A percentile compares a stretch with the other conserved stretches of the same genome.
Conservation (phyloP, 2,113 vertebrate genomes). For the Dolichallabes microphthalmus region DNA sequence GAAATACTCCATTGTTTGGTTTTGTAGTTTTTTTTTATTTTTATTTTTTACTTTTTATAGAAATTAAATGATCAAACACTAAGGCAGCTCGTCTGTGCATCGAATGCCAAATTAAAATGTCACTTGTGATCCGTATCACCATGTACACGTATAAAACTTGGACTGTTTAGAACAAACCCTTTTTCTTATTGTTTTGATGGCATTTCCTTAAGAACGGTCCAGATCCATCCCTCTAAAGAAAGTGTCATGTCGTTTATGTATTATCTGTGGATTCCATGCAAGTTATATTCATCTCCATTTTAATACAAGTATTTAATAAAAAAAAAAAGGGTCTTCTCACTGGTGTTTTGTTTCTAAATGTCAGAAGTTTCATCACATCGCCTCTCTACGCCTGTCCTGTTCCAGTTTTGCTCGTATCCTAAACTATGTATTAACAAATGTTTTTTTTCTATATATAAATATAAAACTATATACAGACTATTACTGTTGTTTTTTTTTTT, state of each 20-base stretch:
- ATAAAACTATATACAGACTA: constrained; percentile 20
- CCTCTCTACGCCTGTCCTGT: background rate
- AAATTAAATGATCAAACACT: constrained; percentile 38
- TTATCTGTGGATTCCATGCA: constrained; percentile 54
- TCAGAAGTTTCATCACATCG: constrained; percentile 12
- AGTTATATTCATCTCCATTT: constrained; percentile 46
- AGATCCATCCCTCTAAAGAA: background rate
- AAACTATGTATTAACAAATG: constrained; percentile 36
- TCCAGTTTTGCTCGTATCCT: background rate
- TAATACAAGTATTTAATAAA: constrained; percentile 45
- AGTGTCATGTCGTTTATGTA: constrained; percentile 23
- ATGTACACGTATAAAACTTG: constrained; percentile 23
- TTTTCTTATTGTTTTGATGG: constrained; percentile 60
- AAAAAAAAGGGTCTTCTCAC: constrained; percentile 45
- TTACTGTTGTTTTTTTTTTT: constrained; percentile 17
- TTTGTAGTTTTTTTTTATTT: background rate
- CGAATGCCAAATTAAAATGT: constrained; percentile 50
- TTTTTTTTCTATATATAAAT: constrained; percentile 26
- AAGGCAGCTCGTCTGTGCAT: constrained; percentile 53
- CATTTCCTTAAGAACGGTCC: constrained; percentile 29
- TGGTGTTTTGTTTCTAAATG: constrained; percentile 30
- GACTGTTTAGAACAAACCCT: constrained; percentile 30
- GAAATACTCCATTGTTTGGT: background rate
- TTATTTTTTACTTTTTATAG: no score
- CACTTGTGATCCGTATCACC: constrained; percentile 23